Conservation (phyloP, 1,140 invertebrate species). For the Bombus superbus region DNA sequence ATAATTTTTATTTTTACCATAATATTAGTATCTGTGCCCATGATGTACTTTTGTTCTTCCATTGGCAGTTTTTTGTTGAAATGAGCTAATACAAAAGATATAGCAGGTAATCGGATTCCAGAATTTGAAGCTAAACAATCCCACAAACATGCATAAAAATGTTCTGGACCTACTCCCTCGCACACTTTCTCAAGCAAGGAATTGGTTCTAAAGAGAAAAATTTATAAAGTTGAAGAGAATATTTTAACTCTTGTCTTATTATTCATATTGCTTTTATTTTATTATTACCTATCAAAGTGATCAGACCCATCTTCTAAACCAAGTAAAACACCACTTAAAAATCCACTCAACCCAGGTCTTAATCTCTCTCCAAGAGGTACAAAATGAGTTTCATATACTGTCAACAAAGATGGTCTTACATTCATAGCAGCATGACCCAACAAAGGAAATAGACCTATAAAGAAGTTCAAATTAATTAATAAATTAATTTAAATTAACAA, state of each 20-base stretch:
- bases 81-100: conserved; percentile 91
- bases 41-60: conserved; percentile 93
- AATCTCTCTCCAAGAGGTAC: conserved; percentile 92
- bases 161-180: conserved; percentile 89
- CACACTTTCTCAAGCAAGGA: conserved; percentile 90
- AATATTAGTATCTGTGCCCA: conserved; percentile 93
- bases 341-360: conserved; percentile 93
- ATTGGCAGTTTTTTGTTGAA: conserved; percentile 92
- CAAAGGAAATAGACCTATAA: conserved; percentile 93
- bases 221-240: conserved; percentile 19
- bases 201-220: conserved; percentile 86
- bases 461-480: conserved; percentile 26
- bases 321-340: conserved; percentile 92
- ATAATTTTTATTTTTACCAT: conserved; percentile 85
- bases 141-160: conserved; percentile 96
- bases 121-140: conserved; percentile 93
- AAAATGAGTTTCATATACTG: conserved; percentile 97
- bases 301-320: conserved; percentile 96
- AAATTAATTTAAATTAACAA: conserved; percentile 11
- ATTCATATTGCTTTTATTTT: neutral
- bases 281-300: conserved; percentile 89
- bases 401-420: conserved; percentile 91
- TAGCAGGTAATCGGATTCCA: conserved; percentile 92
- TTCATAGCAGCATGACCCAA: conserved; percentile 96
- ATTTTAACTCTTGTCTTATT: neutral